Conservation (phyloP, 23 tunicate genomes). For the Ascidia mentula region DNA sequence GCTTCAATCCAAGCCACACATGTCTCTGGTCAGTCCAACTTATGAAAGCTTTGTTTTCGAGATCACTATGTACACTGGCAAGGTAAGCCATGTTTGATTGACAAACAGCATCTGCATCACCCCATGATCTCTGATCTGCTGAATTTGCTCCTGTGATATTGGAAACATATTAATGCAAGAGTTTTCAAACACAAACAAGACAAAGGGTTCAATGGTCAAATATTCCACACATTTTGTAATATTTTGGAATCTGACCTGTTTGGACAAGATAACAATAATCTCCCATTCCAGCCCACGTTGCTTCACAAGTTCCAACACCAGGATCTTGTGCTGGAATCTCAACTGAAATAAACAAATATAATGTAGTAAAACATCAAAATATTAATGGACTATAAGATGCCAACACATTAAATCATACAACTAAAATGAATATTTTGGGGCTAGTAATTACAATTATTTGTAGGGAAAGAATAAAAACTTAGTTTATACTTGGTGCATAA, state of each 20-base stretch:
- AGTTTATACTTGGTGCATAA: too few relatives aligned
- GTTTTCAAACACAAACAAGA: too few relatives aligned
- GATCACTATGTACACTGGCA: conserved; percentile 62
- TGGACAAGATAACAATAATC: conserved; percentile 69
- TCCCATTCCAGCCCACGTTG: conserved; percentile 61
- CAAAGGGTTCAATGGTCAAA: too few relatives aligned
- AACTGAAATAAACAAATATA: too few relatives aligned
- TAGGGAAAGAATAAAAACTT: too few relatives aligned
- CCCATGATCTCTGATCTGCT: conserved; percentile 50
- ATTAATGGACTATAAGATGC: too few relatives aligned
- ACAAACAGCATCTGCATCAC: conserved; percentile 69
- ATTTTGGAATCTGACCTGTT: conserved; percentile 42
- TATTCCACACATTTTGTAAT: too few relatives aligned
- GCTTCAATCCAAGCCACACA: conserved; percentile 68
- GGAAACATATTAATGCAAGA: too few relatives aligned
- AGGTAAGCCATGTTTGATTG: conserved; percentile 49
- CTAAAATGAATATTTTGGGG: too few relatives aligned
- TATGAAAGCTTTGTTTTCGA: conserved; percentile 73
- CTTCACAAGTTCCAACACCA: conserved; percentile 67
- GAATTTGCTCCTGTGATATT: conserved; percentile 35
- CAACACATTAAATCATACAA: too few relatives aligned
- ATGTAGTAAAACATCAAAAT: too few relatives aligned
- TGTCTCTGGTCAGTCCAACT: conserved; percentile 54
- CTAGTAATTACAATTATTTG: too few relatives aligned
- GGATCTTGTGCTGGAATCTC: conserved; percentile 60